Evolutionary conservation across 1,140 invertebrate species (phyloP), one percentile per base, ranked within the genome.

Genomic region (Plodia interpunctella): DNA sequence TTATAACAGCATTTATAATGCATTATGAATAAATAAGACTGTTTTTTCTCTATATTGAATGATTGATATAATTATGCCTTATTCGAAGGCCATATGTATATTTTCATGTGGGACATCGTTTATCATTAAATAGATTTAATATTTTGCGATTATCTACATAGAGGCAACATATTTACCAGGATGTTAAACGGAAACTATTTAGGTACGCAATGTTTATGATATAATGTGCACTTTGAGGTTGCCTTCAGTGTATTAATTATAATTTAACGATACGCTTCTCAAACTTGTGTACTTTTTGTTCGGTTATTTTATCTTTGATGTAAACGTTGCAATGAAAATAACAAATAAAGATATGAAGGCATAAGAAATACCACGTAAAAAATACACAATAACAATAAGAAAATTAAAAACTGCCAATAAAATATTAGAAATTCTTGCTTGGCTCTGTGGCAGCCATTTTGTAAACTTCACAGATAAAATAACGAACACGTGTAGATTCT

Each of bases 131-230:
- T 80, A 80, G 68, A 78, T 72, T 69, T 88, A 80, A 83, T 87
- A 88, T 88, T 88, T 88, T 88, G 80, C 76, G 80, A 88, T 77
- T 78, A 76, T 87, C 82, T 88, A 87, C 78, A 83, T 88, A 86
- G 78, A 82, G 74, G 76, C 74, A 76, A 68, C 78, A 78, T 83
- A 82, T 83, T 84, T 80, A 85, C 78, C 75, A 71, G 63, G 66
- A 72, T 72, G 69, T 63, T 75, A 52, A 73, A 77, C 65, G 64
- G 70, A 74, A 74, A 74, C 59, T 83, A 73, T 68, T 64, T 72
- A 70, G 63, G 50, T 70, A 75, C 58, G 62, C 64, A 65, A 61
- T 68, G 59, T 70, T 66, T 60, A 65, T 64, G 53, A 62, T 54
- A 51, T 58, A 55, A 61, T 63, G 65, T 73, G 70, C 70, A 73